Base-by-base conservation (phyloP, 2,797 vertebrate species). In the Pipistrellus pygmaeus region DNA sequence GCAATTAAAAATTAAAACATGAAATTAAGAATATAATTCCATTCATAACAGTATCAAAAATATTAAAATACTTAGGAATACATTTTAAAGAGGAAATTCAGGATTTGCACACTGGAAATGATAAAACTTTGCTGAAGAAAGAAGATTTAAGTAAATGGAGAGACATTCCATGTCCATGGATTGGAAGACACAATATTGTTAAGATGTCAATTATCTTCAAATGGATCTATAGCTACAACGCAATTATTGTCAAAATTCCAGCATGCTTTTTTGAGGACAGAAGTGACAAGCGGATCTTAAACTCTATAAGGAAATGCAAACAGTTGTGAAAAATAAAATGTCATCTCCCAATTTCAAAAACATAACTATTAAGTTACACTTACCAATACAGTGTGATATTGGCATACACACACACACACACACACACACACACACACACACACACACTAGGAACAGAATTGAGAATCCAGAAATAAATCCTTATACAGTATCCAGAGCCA, bases 11-110 rank as follows among this genome's bases (percentile, higher is more conserved):
- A 77, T 71, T 13, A 35, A 77, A 77, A 76, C 71, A 64, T 78
- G 44, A 93, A 89, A 93, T 78, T 93, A 76, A 64, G 46, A 75
- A 68, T 76, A 69, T 25, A 76, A 38, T 73, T 88, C 30, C 60
- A 25, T 78, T 85, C n/a, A 71, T 1, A 51, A 41, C 68, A 60
- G 38, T 35, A 75, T 83, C 4, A 35, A 80, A 80, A 94, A 71
- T 84, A 64, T 32, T 78, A 35, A 35, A 76, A 68, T 62, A 83
- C 8, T 64, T 48, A 77, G 64, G 35, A 88, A 85, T 88, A 27
- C 9, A 72, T 35, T 44, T 87, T 60, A 51, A 23, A 55, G 85
- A 85, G 85, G 38, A 73, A 75, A 38, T 92, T 15, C 21, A 92
- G 46, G 18, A 57, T 6, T 84, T 48, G 17, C 38, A 73, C 51